Base-by-base conservation (phyloP, 2,797 vertebrate genomes). In the Ctenopoma multispine region DNA sequence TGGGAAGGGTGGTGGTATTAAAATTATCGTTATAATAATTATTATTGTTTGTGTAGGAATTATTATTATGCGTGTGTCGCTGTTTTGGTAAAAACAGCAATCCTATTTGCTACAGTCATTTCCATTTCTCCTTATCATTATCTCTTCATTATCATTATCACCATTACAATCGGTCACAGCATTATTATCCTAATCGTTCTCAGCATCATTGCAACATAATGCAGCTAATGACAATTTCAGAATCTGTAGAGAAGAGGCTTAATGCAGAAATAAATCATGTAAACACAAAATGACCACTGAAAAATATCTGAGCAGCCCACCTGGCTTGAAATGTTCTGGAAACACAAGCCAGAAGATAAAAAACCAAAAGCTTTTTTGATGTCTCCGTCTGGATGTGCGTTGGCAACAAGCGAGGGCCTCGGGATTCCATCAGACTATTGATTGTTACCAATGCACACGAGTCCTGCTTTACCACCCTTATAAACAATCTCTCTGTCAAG, bases 401-500 rank as follows among this genome's bases (percentile, higher is more conserved):
- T 66, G 79, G 80, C 81, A 77, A 80, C 72, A 15, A 70, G 77
- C 46, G 34, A 51, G 62, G 80, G 80, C 79, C 81, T 79, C 67
- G 59, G 80, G 87, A 82, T 86, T 72, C 81, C 79, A 91, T 88
- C 85, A 88, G 80, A 80, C 81, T 86, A 90, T 92, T 72, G 87
- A 90, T 89, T 64, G 84, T 67, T 76, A 86, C 69, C 87, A 81
- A 69, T 72, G 61, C 31, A 83, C 63, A 83, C 63, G 4, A 67
- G 79, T 87, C 81, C 79, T 84, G 89, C 83, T 91, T 89, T 91
- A 90, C 82, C 85, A 84, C 86, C 80, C 83, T 85, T 87, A 88
- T 89, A 89, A 91, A 92, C 85, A 87, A 91, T 83, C 86, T 68
- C 78, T 81, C 81, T 82, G 89, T 89, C 87, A 79, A 83, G 74